phyloP scores from a whole-genome alignment of 2,113 vertebrate species.

The Perognathus longimembris region DNA sequence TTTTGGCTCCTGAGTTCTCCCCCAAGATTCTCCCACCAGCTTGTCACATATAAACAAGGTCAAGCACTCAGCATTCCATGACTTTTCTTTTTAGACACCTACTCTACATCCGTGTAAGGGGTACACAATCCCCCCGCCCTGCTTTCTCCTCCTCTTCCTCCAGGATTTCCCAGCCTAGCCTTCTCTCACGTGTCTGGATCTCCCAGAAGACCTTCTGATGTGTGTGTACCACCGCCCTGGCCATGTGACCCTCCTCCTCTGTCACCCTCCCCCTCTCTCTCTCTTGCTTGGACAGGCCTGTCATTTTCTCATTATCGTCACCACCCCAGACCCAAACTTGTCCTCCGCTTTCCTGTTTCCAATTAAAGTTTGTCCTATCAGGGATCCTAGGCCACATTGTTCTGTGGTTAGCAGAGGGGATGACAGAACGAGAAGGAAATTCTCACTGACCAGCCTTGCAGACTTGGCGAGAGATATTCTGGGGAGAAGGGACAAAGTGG shows the following conservation, averaged over 20 bases:
- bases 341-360: constrained; percentile 82
- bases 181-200: constrained; percentile 51
- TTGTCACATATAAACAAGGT: constrained; percentile 49
- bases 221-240: neutral
- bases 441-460: constrained; percentile 71
- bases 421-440: constrained; percentile 59
- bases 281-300: constrained; percentile 40
- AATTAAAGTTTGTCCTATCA: constrained; percentile 77
- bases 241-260: neutral
- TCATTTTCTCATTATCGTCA: constrained; percentile 77
- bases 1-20: constrained; percentile 42
- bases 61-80: neutral
- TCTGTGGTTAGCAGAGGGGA: constrained; percentile 67
- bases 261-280: neutral
- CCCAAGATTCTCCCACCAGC: constrained; percentile 7
- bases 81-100: neutral
- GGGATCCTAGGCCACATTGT: constrained; percentile 70
- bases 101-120: neutral
- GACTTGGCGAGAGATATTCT: constrained; percentile 54
- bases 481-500: constrained; percentile 19
- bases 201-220: constrained; percentile 54
- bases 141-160: neutral
- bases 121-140: neutral
- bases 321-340: constrained; percentile 66
- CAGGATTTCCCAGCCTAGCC: constrained; percentile 53